phyloP scores from a whole-genome alignment of 2,113 vertebrate species.

The Salminus brasiliensis region DNA sequence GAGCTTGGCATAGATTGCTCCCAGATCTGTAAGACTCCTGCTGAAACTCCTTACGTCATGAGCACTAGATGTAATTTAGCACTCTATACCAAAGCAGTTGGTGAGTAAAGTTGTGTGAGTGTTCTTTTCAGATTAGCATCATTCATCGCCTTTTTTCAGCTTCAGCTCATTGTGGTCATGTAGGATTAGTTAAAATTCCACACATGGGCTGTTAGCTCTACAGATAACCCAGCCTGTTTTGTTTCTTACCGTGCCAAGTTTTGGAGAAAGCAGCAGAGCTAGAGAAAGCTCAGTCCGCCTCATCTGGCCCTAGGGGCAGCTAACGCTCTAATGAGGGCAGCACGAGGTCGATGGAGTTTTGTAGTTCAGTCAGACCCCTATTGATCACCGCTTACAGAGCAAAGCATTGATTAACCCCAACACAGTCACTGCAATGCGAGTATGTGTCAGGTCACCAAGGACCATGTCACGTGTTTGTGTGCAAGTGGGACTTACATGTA shows the following conservation, averaged over 20 bases:
- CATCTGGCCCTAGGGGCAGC: neutral
- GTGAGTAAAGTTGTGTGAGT: too few species aligned
- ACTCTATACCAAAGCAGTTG: too few species aligned
- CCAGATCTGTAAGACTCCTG: too few species aligned
- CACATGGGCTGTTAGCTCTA: neutral
- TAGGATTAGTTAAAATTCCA: neutral
- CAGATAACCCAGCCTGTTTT: neutral
- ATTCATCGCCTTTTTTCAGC: neutral
- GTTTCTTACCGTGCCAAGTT: neutral
- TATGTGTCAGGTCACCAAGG: neutral
- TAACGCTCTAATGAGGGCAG: constrained; percentile 2
- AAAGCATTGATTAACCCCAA: constrained; percentile 21
- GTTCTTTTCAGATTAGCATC: neutral
- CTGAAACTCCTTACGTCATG: neutral
- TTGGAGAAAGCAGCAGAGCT: neutral
- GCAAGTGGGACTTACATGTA: neutral
- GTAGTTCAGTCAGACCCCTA: constrained; percentile 16
- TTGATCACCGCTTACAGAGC: constrained; percentile 13
- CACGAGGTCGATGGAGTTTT: neutral
- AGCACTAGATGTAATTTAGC: neutral
- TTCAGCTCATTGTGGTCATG: neutral
- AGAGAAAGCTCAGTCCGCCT: neutral
- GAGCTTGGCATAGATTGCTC: neutral
- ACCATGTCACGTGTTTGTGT: neutral
- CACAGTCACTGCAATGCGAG: neutral